Evolutionary conservation across 2,797 vertebrate genomes (phyloP), one percentile per base, ranked within the genome.

Genomic region (Notolepis coatsorum): DNA sequence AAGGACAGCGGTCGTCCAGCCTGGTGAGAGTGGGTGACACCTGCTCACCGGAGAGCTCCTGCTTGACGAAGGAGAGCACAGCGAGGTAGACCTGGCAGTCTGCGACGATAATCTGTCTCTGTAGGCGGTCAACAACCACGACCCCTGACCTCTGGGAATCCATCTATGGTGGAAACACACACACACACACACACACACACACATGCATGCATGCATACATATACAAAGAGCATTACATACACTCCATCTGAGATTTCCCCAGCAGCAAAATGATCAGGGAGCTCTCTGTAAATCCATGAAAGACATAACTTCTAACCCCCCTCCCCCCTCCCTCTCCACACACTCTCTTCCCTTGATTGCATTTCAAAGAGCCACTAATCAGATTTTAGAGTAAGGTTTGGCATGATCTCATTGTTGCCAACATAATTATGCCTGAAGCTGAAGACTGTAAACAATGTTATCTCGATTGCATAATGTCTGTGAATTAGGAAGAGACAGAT

Each of bases 11-110:
- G 18, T 42, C 18, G 28, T 9, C 95, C 88, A 96, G 93, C 76
- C 93, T 93, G 92, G 60, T 57, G 61, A 28, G 58, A 28, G 58
- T 70, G 54, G 15, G 23, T 41, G 15, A 4, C 13, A 12, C 7
- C 7, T 33, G 10, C 33, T 68, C 54, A 99, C 98, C 98, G 91
- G 98, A 98, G 59, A 99, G 89, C 61, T 99, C 98, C 75, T 99
- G 97, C 70, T 98, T 99, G 70, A 99, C 96, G 67, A 99, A 99
- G 0, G 95, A 96, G 59, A 99, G 96, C 62, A 99, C 97, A 6
- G 97, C 97, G 61, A 99, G 93, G 75, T 99, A 99, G 54, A 99
- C 97, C 73, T 99, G 98, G 86, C 98, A 99, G 84, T 99, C 98
- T 0, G 98, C 98, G 47, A 98, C 93, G 59, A 99, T 98, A 63